These are phyloP conservation scores for Mystacides longicornis DNA, from an alignment of 2,888 invertebrate species.

Conservation along the genomic window DNA sequence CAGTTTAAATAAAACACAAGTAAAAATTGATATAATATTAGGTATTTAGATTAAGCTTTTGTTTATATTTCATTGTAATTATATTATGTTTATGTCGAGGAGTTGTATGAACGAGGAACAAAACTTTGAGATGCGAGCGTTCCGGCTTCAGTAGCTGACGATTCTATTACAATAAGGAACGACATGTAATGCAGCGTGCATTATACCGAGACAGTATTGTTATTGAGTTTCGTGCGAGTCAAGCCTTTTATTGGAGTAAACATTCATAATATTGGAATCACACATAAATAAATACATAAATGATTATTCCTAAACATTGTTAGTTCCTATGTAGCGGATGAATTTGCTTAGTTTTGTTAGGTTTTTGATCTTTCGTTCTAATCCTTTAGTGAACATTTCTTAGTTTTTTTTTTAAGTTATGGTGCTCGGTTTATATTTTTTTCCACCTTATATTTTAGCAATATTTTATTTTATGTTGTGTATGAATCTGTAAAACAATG, in stretches of 20 bases:
- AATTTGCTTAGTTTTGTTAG: background rate
- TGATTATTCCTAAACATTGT: background rate
- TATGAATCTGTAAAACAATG: too few species aligned
- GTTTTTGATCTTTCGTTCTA: background rate
- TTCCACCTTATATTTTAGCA: too few species aligned
- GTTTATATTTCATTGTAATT: too few species aligned
- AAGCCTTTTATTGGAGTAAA: constrained; percentile 15
- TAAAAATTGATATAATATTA: too few species aligned
- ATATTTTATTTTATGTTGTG: too few species aligned
- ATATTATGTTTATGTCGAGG: background rate
- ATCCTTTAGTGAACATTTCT: too few species aligned
- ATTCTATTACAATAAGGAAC: background rate
- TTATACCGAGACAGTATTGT: background rate
- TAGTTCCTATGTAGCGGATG: background rate
- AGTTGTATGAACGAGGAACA: background rate
- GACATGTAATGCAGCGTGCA: constrained; percentile 6
- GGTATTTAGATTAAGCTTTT: too few species aligned
- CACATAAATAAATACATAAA: background rate
- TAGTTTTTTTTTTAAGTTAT: too few species aligned
- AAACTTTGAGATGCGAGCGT: background rate
- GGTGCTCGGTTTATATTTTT: too few species aligned
- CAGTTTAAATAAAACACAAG: too few species aligned
- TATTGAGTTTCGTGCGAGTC: constrained; percentile 14
- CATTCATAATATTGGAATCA: too few species aligned
- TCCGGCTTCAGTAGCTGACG: background rate